phyloP scores from a whole-genome alignment of 2,888 invertebrate genomes.

The Lissocephala sabroskyi region DNA sequence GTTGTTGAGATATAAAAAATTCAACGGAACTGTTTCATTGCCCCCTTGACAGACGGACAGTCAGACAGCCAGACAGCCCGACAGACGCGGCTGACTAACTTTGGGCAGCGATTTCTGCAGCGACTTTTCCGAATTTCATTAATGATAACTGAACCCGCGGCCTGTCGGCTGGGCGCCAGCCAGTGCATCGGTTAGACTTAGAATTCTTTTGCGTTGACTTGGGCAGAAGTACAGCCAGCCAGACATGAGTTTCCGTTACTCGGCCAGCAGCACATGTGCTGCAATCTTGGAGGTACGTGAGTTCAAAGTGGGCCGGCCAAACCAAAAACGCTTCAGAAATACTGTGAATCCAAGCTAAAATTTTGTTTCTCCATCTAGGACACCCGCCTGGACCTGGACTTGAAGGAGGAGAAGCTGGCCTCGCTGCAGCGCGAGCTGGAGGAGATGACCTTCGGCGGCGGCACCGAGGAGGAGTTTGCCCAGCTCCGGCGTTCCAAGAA shows the following conservation, averaged over 20 bases:
- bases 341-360: too few relatives aligned
- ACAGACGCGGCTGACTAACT: too few relatives aligned
- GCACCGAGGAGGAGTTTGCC: slow-evolving; percentile 90
- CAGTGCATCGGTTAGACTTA: too few relatives aligned
- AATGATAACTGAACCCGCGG: too few relatives aligned
- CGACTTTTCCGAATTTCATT: too few relatives aligned
- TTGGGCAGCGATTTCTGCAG: too few relatives aligned
- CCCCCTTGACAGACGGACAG: too few relatives aligned
- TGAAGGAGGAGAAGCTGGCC: slow-evolving; percentile 88
- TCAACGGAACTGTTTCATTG: too few relatives aligned
- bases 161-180: too few relatives aligned
- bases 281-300: slow-evolving; percentile 40
- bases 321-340: not conserved
- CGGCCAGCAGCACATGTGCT: slow-evolving; percentile 41
- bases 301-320: slow-evolving; percentile 12
- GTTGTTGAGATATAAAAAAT: too few relatives aligned
- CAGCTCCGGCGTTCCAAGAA: slow-evolving; percentile 86
- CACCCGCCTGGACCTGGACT: slow-evolving; percentile 87
- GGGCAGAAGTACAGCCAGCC: slow-evolving; percentile 2
- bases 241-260: slow-evolving; percentile 44
- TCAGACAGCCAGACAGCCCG: too few relatives aligned
- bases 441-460: slow-evolving; percentile 84
- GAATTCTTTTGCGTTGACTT: too few relatives aligned
- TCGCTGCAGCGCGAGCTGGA: slow-evolving; percentile 87
- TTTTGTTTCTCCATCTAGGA: slow-evolving; percentile 75